Percentiles rank a stretch among this genome's conserved stretches.
Conservation (phyloP, 2,113 vertebrate genomes). For the Phoenicopterus ruber region DNA sequence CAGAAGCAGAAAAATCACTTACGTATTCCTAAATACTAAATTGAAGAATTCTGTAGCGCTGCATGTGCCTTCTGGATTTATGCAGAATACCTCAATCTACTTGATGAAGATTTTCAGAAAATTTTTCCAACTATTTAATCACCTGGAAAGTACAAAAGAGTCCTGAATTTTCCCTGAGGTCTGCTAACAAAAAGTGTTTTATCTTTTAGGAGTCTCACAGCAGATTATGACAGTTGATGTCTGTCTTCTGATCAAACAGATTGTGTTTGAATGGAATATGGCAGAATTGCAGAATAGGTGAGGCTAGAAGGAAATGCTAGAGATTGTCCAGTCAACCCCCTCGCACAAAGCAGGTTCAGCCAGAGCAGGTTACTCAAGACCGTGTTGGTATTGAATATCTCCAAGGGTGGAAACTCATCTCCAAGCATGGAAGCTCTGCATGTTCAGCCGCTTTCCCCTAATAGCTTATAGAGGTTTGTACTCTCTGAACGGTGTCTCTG, state of each 20-base stretch:
- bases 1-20: not conserved
- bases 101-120: not conserved
- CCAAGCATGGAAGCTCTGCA: not conserved
- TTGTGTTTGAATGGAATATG: not conserved
- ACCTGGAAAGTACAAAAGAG: not conserved
- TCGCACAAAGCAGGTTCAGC: not conserved
- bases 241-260: not conserved
- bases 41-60: not conserved
- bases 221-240: not conserved
- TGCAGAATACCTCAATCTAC: not conserved
- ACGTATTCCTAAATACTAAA: not conserved
- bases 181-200: not conserved
- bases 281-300: not conserved
- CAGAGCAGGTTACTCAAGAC: not conserved
- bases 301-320: not conserved
- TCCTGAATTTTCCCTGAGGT: not conserved
- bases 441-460: not conserved
- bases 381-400: not conserved
- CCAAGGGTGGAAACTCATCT: not conserved
- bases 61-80: not conserved
- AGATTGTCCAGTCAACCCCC: not conserved
- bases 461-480: not conserved
- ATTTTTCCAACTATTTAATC: not conserved
- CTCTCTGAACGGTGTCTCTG: not conserved
- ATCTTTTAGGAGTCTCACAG: not conserved